Conservation (phyloP, 2,888 invertebrate genomes). For the Zele albiditarsus region DNA sequence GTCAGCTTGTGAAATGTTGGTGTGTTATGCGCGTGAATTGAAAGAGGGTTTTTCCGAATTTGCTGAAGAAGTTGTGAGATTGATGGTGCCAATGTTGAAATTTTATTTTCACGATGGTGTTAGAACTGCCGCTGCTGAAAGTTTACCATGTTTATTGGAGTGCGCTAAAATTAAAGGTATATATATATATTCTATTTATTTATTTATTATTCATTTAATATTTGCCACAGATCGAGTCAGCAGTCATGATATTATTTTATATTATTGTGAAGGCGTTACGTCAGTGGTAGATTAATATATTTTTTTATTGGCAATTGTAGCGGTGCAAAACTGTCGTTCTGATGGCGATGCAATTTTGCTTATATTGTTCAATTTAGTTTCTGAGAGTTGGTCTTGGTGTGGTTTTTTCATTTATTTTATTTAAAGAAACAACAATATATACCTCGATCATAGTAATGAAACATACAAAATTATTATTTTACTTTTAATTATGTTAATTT, state of each 20-base stretch:
- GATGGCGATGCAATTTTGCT: conserved; percentile 1
- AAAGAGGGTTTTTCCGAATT: conserved; percentile 85
- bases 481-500: conserved; percentile 23
- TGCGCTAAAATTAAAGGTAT: conserved; percentile 88
- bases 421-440: too few species aligned
- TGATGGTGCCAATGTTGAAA: conserved; percentile 92
- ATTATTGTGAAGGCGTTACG: conserved; percentile 51
- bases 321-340: conserved; percentile 27
- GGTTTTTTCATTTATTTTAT: too few species aligned
- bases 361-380: conserved; percentile 19
- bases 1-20: conserved; percentile 96
- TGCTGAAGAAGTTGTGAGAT: conserved; percentile 86
- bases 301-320: conserved; percentile 7
- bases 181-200: conserved; percentile 21
- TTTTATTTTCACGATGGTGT: conserved; percentile 96
- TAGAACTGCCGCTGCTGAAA: conserved; percentile 93
- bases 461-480: conserved; percentile 11
- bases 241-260: conserved; percentile 27
- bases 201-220: conserved; percentile 7
- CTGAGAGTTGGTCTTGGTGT: conserved; percentile 33
- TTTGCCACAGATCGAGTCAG: conserved; percentile 42
- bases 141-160: conserved; percentile 89
- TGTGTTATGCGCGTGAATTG: conserved; percentile 94
- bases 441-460: conserved; percentile 30
- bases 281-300: conserved; percentile 54